Percentiles rank a stretch among this genome's conserved stretches.
Conservation (phyloP, 2,113 vertebrate species). For the Microtus pennsylvanicus region DNA sequence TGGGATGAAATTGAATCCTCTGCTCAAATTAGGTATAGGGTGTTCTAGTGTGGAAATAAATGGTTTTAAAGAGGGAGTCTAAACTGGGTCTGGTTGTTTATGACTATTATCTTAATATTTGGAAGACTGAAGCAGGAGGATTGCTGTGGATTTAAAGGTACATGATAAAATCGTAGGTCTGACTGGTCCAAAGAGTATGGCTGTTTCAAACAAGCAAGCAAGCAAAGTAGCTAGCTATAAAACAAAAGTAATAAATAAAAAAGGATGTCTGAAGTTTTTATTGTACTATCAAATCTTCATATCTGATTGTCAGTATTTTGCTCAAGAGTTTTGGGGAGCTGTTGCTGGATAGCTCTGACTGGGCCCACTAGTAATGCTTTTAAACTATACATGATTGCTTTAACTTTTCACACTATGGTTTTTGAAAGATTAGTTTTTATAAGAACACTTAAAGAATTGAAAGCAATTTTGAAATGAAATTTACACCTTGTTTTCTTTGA, state of each 20-base stretch:
- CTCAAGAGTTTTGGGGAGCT: neutral
- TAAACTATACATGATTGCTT: accelerated
- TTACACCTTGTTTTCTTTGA: neutral
- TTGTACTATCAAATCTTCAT: neutral
- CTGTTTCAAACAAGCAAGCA: neutral
- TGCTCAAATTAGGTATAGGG: neutral
- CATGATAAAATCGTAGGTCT: neutral
- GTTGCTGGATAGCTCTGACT: neutral
- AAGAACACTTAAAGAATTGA: neutral
- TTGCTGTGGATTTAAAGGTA: neutral
- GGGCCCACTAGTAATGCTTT: neutral
- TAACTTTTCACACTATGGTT: neutral
- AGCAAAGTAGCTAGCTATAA: neutral
- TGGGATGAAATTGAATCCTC: neutral
- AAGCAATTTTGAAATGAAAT: neutral
- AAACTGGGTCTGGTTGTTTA: neutral
- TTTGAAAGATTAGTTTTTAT: neutral
- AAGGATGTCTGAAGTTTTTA: neutral
- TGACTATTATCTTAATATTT: neutral
- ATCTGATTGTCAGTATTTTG: neutral
- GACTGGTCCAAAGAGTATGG: neutral
- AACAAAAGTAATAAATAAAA: neutral
- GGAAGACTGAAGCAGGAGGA: neutral
- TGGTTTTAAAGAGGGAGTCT: neutral
- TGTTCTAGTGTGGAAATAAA: neutral